Evolutionary conservation across 2,797 vertebrate genomes (phyloP).

Genomic region (Leptatherina wallacei): DNA sequence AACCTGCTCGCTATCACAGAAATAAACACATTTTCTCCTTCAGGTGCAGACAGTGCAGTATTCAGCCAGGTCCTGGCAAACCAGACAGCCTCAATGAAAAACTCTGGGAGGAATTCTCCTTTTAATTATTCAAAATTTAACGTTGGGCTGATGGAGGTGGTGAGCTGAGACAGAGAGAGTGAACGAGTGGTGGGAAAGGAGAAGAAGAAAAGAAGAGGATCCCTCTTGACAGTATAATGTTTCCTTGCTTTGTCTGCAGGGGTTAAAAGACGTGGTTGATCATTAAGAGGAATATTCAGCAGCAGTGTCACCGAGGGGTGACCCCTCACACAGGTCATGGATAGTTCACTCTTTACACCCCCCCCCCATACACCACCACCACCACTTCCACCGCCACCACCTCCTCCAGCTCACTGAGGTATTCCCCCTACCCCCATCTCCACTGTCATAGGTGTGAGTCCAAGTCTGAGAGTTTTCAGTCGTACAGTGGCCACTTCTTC

Average conservation of each 20-base stretch:
- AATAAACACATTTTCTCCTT: constrained; percentile 30
- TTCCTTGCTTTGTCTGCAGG: constrained; percentile 71
- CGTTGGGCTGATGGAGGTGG: constrained; percentile 47
- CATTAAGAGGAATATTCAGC: constrained; percentile 79
- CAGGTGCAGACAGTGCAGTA: not conserved
- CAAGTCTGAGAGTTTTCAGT: constrained; percentile 18
- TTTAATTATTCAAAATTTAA: constrained; percentile 77
- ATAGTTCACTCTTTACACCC: constrained; percentile 74
- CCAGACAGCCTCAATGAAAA: constrained; percentile 49
- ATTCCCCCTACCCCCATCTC: constrained; percentile 10
- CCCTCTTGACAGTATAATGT: constrained; percentile 62
- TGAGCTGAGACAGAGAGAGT: constrained; percentile 32
- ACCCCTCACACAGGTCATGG: constrained; percentile 73
- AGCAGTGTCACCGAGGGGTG: constrained; percentile 65
- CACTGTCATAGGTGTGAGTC: constrained; percentile 36
- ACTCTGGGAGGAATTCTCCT: constrained; percentile 62
- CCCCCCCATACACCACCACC: not conserved
- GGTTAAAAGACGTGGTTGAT: constrained; percentile 75
- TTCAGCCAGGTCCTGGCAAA: constrained; percentile 22
- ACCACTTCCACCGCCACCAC: not conserved
- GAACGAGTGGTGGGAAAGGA: constrained; percentile 4
- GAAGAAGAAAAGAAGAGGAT: constrained; percentile 18
- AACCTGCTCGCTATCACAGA: constrained; percentile 16
- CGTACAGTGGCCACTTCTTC: constrained; percentile 40
- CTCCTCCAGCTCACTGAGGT: constrained; percentile 23